Conservation (phyloP, 2,888 invertebrate species). For the Drosophila merina region DNA sequence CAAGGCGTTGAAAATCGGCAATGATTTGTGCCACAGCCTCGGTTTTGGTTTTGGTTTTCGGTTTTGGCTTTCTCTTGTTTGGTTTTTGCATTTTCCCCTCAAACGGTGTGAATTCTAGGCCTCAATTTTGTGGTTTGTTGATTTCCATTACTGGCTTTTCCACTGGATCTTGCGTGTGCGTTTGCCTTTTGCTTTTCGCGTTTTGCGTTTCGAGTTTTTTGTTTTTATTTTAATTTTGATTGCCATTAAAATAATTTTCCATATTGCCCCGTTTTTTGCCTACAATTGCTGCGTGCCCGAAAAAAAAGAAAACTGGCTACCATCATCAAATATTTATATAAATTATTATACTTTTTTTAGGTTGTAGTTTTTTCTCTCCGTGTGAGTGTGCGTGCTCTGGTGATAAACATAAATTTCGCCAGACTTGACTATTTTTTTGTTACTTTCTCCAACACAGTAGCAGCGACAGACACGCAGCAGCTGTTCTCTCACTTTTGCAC, state of each 20-base stretch:
- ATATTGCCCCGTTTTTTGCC: slow-evolving; percentile 60
- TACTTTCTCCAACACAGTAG: slow-evolving; percentile 58
- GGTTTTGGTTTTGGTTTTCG: neutral
- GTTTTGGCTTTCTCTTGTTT: slow-evolving; percentile 30
- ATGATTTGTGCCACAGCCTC: slow-evolving; percentile 15
- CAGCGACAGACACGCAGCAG: slow-evolving; percentile 33
- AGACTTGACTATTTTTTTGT: slow-evolving; percentile 51
- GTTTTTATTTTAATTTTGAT: slow-evolving; percentile 45
- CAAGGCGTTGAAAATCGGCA: slow-evolving; percentile 34
- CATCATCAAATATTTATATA: slow-evolving; percentile 10
- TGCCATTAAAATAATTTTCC: slow-evolving; percentile 67
- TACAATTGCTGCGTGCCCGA: slow-evolving; percentile 47
- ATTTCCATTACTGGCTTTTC: slow-evolving; percentile 44
- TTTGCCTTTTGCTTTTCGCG: neutral
- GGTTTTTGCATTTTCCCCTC: slow-evolving; percentile 7
- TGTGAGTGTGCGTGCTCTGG: slow-evolving; percentile 34
- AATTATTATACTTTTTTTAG: slow-evolving; percentile 8
- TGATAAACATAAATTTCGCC: slow-evolving; percentile 76
- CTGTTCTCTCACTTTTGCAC: slow-evolving; percentile 9
- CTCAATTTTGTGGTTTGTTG: slow-evolving; percentile 51
- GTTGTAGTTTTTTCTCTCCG: slow-evolving; percentile 9
- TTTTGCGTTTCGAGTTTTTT: slow-evolving; percentile 31
- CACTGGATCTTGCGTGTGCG: slow-evolving; percentile 25
- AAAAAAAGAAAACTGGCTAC: slow-evolving; percentile 54
- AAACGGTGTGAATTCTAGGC: slow-evolving; percentile 59